Conservation (phyloP, 2,888 invertebrate species). For the Bombylius discolor region DNA sequence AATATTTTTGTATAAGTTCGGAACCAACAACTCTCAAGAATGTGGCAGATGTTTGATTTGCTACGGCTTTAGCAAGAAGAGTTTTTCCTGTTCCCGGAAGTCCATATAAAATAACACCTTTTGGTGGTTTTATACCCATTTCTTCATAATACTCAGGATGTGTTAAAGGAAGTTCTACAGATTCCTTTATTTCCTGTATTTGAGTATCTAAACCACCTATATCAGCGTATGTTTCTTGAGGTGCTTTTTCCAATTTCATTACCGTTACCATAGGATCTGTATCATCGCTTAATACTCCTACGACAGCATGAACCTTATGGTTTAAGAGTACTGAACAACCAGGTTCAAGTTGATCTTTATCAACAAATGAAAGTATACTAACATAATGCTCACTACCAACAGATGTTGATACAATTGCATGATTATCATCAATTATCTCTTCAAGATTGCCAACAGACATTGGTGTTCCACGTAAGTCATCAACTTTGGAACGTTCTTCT, state of each 20-base stretch:
- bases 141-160: constrained; percentile 99
- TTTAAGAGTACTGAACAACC: constrained; percentile 97
- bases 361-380: constrained; percentile 96
- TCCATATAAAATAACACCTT: constrained; percentile 97
- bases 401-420: constrained; percentile 97
- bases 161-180: constrained; percentile 93
- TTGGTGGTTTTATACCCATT: constrained; percentile 99
- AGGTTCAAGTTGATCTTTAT: constrained; percentile 97
- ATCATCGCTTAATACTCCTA: constrained; percentile 96
- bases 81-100: constrained; percentile 98
- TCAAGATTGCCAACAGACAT: constrained; percentile 99
- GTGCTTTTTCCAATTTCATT: constrained; percentile 99
- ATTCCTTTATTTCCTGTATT: constrained; percentile 96
- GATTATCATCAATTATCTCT: constrained; percentile 99
- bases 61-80: constrained; percentile 94
- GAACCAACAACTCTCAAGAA: constrained; percentile 98
- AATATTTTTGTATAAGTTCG: constrained; percentile 96
- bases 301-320: constrained; percentile 99
- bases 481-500: constrained; percentile 95
- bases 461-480: constrained; percentile 95
- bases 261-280: constrained; percentile 99
- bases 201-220: constrained; percentile 96
- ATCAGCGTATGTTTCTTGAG: constrained; percentile 98
- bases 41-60: constrained; percentile 98
- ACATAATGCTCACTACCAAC: constrained; percentile 99